Conservation (phyloP, 2,888 invertebrate genomes). For the Clivina fossor region DNA sequence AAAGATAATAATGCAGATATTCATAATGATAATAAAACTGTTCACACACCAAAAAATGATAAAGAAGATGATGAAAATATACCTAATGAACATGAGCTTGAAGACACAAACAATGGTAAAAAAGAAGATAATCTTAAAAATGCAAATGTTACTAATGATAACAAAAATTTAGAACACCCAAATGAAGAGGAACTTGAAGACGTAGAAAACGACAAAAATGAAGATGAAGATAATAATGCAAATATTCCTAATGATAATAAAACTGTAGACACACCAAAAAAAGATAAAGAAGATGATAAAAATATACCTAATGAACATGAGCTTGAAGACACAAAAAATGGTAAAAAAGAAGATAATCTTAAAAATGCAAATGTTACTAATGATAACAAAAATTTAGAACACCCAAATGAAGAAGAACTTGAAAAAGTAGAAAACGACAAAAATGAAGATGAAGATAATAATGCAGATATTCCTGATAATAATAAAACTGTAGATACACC, state of each 20-base stretch:
- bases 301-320: not conserved
- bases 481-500: not conserved
- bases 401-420: not conserved
- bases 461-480: not conserved
- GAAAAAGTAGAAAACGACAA: not conserved
- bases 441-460: not conserved
- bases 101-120: not conserved
- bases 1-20: not conserved
- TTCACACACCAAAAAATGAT: too few species aligned
- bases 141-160: too few species aligned
- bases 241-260: not conserved
- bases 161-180: not conserved
- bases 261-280: not conserved
- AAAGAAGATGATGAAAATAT: not conserved
- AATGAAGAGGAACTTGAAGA: not conserved
- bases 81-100: not conserved
- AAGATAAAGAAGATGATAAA: not conserved
- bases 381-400: too few species aligned
- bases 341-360: not conserved
- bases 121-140: too few species aligned
- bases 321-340: not conserved
- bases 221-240: not conserved
- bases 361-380: too few species aligned
- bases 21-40: not conserved
- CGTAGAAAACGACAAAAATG: not conserved